Evolutionary conservation across 2,888 invertebrate genomes (phyloP).

Genomic region (Dusona sp.): DNA sequence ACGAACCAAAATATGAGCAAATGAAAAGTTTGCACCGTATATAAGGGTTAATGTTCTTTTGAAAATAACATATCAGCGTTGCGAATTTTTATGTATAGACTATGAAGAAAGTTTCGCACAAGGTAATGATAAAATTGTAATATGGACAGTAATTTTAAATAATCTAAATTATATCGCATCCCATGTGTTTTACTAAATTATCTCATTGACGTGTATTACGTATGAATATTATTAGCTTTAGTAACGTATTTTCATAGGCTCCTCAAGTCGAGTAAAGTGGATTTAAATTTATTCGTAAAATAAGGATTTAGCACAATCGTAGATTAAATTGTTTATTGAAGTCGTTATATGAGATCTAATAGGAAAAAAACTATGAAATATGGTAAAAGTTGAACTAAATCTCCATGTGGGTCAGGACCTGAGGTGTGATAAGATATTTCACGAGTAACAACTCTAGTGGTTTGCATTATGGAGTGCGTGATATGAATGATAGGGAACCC

Average conservation of each 20-base stretch:
- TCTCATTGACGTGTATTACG: background rate
- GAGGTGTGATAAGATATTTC: conserved; percentile 3
- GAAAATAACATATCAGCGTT: background rate
- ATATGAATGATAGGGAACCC: conserved; percentile 28
- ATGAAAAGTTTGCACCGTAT: too few species aligned
- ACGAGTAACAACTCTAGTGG: background rate
- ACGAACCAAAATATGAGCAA: background rate
- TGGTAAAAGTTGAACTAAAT: background rate
- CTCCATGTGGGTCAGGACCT: background rate
- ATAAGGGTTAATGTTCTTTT: background rate
- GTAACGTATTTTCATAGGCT: background rate
- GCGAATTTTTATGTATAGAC: too few species aligned
- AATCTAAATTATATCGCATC: background rate
- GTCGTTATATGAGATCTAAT: background rate
- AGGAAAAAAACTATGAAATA: background rate
- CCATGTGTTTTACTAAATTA: background rate
- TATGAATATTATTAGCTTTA: background rate
- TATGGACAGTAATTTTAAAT: background rate
- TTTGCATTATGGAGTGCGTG: conserved; percentile 12
- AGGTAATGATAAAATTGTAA: background rate
- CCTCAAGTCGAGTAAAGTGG: background rate
- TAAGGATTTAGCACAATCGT: background rate
- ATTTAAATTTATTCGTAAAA: background rate
- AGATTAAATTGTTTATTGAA: background rate
- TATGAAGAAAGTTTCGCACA: background rate